These are phyloP conservation scores for Spilogale gracilis DNA, from an alignment of 2,113 vertebrate genomes.

Conservation along the genomic window DNA sequence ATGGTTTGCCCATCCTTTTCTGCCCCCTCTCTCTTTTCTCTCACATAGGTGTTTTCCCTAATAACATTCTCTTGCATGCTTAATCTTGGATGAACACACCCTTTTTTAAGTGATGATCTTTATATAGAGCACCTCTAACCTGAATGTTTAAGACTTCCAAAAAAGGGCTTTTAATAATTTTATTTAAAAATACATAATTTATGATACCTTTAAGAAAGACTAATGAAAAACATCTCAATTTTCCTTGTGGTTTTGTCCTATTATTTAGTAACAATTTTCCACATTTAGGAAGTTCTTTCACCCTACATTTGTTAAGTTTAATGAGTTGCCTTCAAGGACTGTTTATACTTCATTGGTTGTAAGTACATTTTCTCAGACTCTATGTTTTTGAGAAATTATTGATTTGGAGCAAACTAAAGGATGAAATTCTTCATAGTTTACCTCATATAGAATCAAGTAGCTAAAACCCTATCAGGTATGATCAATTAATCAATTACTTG, in stretches of 20 bases:
- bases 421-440: slow-evolving; percentile 39
- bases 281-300: slow-evolving; percentile 58
- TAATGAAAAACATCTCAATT: slow-evolving; percentile 66
- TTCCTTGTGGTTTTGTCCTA: slow-evolving; percentile 15
- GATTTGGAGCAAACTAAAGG: slow-evolving; percentile 52
- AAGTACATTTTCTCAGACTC: slow-evolving; percentile 64
- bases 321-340: slow-evolving; percentile 67
- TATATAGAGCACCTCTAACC: slow-evolving; percentile 48
- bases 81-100: slow-evolving; percentile 19
- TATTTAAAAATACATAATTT: slow-evolving; percentile 68
- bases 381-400: slow-evolving; percentile 54
- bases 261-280: slow-evolving; percentile 61
- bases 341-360: slow-evolving; percentile 62
- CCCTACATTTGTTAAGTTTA: slow-evolving; percentile 67
- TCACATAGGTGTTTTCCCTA: not conserved
- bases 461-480: not conserved
- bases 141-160: slow-evolving; percentile 49
- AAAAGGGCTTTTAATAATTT: slow-evolving; percentile 62
- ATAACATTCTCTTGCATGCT: not conserved
- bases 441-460: not conserved
- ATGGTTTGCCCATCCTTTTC: not conserved
- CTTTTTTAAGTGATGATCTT: slow-evolving; percentile 51
- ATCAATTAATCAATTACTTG: not conserved
- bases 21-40: not conserved
- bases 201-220: slow-evolving; percentile 61